Evolutionary conservation across 2,113 vertebrate species (phyloP).

Genomic region (Engraulis encrasicolus): DNA sequence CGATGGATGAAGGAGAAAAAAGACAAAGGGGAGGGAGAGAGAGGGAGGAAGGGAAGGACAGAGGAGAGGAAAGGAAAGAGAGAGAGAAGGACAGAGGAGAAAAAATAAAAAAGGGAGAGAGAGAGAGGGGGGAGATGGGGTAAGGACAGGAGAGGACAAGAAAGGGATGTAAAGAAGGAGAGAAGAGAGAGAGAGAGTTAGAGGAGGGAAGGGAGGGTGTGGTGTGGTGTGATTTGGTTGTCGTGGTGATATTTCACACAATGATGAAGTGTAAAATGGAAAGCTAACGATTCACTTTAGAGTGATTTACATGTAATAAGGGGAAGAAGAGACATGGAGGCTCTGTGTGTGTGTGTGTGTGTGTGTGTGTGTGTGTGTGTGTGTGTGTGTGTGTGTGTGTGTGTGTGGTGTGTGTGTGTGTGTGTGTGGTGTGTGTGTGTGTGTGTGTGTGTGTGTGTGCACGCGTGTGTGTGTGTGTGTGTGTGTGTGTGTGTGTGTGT

Average conservation of each 20-base stretch:
- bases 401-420: background rate
- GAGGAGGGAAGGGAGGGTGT: background rate
- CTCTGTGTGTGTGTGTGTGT: background rate
- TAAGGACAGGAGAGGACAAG: background rate
- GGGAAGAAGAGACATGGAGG: background rate
- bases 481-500: background rate
- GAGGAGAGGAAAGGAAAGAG: conserved; percentile 9
- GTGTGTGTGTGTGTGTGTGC: conserved; percentile 20
- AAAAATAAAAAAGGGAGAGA: background rate
- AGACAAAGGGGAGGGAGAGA: background rate
- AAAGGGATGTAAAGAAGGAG: background rate
- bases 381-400: background rate
- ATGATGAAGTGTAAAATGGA: background rate
- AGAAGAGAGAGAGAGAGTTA: background rate
- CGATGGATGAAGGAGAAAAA: background rate
- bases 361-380: conserved; percentile 20
- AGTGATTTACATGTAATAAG: background rate
- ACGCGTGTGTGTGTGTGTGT: background rate
- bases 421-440: background rate
- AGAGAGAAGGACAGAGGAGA: background rate
- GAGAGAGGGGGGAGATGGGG: background rate
- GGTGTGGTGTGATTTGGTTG: background rate
- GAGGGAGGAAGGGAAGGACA: background rate
- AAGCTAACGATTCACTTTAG: background rate
- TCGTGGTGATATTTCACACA: background rate